These are phyloP conservation scores for Bradysia coprophila DNA, from an alignment of 1,140 invertebrate genomes.

Conservation along the genomic window DNA sequence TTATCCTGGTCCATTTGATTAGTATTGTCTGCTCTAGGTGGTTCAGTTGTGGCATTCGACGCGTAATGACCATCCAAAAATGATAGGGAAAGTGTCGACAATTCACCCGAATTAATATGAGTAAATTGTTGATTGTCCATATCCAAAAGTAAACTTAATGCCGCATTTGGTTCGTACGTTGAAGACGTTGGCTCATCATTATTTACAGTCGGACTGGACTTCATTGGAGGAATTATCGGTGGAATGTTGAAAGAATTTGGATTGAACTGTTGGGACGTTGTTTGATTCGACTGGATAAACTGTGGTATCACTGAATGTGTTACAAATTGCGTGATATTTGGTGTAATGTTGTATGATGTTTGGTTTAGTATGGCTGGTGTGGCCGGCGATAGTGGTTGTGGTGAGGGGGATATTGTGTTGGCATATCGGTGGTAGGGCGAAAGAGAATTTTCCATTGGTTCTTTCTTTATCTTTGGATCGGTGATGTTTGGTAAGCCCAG, in stretches of 20 bases:
- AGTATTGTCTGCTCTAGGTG: not conserved
- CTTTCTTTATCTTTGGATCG: not conserved
- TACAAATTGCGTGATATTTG: not conserved
- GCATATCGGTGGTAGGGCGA: not conserved
- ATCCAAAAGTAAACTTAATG: conserved; percentile 22
- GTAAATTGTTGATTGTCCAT: conserved; percentile 28
- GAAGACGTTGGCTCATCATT: not conserved
- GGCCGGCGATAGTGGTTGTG: not conserved
- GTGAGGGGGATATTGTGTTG: not conserved
- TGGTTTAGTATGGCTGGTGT: too few species aligned
- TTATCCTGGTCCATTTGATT: not conserved
- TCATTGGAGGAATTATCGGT: not conserved
- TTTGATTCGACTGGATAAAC: not conserved
- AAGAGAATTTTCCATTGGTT: not conserved
- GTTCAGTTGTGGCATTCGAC: not conserved
- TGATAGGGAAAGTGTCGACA: conserved; percentile 1
- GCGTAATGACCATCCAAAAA: not conserved
- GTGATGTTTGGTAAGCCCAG: not conserved
- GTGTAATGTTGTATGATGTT: not conserved
- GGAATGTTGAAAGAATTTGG: too few species aligned
- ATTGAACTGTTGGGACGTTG: not conserved
- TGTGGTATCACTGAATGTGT: not conserved
- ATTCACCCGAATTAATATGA: conserved; percentile 25
- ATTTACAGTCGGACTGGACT: not conserved
- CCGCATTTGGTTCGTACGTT: conserved; percentile 10